A percentile compares a stretch with the other conserved stretches of the same genome.
Conservation (phyloP, 2,797 vertebrate genomes). For the Cirrhinus molitorella region DNA sequence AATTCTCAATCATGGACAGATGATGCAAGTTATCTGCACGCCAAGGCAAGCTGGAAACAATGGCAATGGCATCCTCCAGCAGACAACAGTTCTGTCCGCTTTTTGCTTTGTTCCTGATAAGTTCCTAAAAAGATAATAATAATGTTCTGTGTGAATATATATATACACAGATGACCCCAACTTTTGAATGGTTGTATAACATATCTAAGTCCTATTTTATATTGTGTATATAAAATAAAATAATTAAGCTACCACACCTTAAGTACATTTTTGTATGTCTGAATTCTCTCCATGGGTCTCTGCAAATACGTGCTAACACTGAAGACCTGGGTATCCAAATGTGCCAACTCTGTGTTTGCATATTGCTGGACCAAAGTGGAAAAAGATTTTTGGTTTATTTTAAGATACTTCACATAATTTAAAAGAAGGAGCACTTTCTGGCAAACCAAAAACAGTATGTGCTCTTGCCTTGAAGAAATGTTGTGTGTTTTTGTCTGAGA, state of each 20-base stretch:
- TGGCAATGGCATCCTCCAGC: conserved; percentile 91
- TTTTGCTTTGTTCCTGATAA: conserved; percentile 95
- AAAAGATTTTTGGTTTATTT: not conserved
- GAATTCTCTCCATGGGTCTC: conserved; percentile 89
- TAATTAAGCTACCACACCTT: conserved; percentile 80
- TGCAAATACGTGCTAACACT: conserved; percentile 91
- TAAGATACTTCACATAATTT: not conserved
- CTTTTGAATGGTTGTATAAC: not conserved
- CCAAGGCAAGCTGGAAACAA: conserved; percentile 89
- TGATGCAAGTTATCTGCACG: conserved; percentile 93
- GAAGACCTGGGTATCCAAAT: conserved; percentile 74
- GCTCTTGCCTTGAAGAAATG: conserved; percentile 88
- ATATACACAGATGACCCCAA: not conserved
- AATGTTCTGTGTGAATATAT: not conserved
- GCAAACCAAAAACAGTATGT: not conserved
- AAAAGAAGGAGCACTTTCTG: not conserved
- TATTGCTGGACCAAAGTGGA: conserved; percentile 76
- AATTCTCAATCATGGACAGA: conserved; percentile 93
- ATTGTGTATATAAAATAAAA: not conserved
- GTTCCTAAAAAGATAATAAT: conserved; percentile 79
- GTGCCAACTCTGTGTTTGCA: conserved; percentile 73
- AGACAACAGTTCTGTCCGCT: conserved; percentile 88
- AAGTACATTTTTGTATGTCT: conserved; percentile 90
- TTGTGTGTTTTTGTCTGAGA: conserved; percentile 86
- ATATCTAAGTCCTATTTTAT: not conserved